Percentiles rank a stretch among this genome's conserved stretches.
Conservation (phyloP, 2,113 vertebrate genomes). For the Corapipo altera region DNA sequence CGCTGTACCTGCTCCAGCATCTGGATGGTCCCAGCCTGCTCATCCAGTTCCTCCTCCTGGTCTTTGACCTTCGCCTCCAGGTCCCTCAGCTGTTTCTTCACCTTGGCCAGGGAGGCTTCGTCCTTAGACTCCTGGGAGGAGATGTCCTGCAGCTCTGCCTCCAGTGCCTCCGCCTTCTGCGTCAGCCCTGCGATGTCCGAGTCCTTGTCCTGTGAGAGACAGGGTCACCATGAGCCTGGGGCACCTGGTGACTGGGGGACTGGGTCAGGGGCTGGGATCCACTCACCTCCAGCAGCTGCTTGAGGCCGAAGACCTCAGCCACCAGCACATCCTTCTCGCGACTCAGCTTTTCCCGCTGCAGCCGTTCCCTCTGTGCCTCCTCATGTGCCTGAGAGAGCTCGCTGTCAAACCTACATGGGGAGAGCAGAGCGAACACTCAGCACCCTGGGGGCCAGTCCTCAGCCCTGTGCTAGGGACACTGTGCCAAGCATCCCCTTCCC, state of each 20-base stretch:
- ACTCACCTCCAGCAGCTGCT: constrained; percentile 90
- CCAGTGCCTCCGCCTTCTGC: constrained; percentile 87
- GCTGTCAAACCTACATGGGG: constrained; percentile 82
- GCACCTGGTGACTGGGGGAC: accelerated
- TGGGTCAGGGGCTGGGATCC: accelerated
- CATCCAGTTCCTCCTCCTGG: constrained; percentile 97
- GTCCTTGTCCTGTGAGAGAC: constrained; percentile 85
- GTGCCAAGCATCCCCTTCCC: accelerated
- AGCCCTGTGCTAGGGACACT: not conserved
- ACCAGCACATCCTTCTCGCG: constrained; percentile 89
- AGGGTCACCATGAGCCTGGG: accelerated
- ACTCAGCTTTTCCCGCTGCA: constrained; percentile 87
- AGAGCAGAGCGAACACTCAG: not conserved
- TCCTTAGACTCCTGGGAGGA: constrained; percentile 96
- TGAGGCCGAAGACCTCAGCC: constrained; percentile 86
- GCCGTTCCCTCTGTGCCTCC: constrained; percentile 88
- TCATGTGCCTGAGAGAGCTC: constrained; percentile 88
- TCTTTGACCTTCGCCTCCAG: constrained; percentile 94
- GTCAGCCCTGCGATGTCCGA: constrained; percentile 83
- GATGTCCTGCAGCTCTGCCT: constrained; percentile 91
- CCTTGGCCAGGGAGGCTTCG: constrained; percentile 91
- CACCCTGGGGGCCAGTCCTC: accelerated
- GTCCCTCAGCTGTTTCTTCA: constrained; percentile 93
- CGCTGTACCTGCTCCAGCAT: constrained; percentile 92
- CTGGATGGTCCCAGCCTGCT: constrained; percentile 96